Evolutionary conservation across 2,797 vertebrate genomes (phyloP), one percentile per base, ranked within the genome.

Genomic region (Microchirus variegatus): DNA sequence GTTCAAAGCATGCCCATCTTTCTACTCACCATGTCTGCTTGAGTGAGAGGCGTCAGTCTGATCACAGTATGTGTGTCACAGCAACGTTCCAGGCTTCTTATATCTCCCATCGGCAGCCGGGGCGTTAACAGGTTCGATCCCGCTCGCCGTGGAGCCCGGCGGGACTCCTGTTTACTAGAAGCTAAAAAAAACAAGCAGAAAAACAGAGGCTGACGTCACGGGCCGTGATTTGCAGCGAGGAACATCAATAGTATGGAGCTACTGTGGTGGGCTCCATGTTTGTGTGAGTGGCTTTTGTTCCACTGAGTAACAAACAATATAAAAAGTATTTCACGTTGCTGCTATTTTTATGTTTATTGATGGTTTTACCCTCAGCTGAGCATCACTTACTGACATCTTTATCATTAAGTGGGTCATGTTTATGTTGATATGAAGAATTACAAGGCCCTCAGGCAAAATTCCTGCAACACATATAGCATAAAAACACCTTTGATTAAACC

Each of bases 191-290:
- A 77, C 55, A 59, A 59, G 73, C 64, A 63, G 66, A 85, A 85
- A 82, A 83, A 87, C 78, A 81, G 68, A 67, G 40, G 53, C 75
- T 88, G 82, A 91, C 87, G 87, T 93, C 91, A 92, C 40, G 14
- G 14, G 46, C 75, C 73, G 59, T 70, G 63, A 83, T 70, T 54
- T 46, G 61, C 51, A 61, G 42, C 19, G 46, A 69, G 69, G 75
- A 78, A 78, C 76, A 84, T 90, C 84, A 74, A 92, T 89, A 77
- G 40, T 22, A 31, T 44, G 42, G 52, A 41, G 22, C 44, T 45
- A 42, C 50, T 53, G 40, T n/a, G 17, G 7, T 50, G 14, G 17
- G 19, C 2, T 59, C n/a, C 35, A 26, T 63, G 48, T 60, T n/a
- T 60, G 54, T 66, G 62, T 67, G 53, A 49, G 60, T 26, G 42